phyloP scores from a whole-genome alignment of 1,140 invertebrate genomes.

The Mactra quadrangularis region DNA sequence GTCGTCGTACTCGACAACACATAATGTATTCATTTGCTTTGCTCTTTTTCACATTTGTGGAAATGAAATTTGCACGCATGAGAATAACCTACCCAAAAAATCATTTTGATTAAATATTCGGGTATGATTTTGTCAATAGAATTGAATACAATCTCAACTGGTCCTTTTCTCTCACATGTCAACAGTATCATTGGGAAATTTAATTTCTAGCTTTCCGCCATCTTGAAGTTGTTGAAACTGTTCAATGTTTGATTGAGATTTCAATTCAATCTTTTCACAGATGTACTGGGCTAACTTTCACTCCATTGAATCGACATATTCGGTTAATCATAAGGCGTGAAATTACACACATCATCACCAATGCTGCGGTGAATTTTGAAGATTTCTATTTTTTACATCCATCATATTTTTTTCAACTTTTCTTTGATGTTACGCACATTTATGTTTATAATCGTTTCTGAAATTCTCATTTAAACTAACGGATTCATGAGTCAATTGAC shows the following conservation, averaged over 20 bases:
- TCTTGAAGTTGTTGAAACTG: conserved; percentile 51
- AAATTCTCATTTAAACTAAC: no score
- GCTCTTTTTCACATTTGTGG: no score
- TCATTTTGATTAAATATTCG: conserved; percentile 1
- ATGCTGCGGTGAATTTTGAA: conserved; percentile 27
- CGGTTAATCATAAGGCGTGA: conserved; percentile 31
- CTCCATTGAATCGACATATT: conserved; percentile 54
- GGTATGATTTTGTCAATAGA: not conserved
- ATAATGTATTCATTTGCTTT: no score
- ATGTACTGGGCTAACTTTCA: conserved; percentile 52
- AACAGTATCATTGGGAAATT: conserved; percentile 1
- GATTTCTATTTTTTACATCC: not conserved
- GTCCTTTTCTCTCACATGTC: conserved; percentile 20
- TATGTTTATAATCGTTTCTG: no score
- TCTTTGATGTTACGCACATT: not conserved
- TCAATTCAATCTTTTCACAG: conserved; percentile 55
- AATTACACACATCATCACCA: conserved; percentile 54
- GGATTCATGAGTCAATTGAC: no score
- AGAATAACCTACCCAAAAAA: no score
- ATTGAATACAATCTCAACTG: not conserved
- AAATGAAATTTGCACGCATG: no score
- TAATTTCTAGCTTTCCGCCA: conserved; percentile 30
- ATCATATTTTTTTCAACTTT: not conserved
- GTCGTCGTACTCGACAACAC: no score
- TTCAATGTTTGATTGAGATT: conserved; percentile 53